Base-by-base conservation (phyloP, 2,888 invertebrate species). In the Apomyelois bistriatella region DNA sequence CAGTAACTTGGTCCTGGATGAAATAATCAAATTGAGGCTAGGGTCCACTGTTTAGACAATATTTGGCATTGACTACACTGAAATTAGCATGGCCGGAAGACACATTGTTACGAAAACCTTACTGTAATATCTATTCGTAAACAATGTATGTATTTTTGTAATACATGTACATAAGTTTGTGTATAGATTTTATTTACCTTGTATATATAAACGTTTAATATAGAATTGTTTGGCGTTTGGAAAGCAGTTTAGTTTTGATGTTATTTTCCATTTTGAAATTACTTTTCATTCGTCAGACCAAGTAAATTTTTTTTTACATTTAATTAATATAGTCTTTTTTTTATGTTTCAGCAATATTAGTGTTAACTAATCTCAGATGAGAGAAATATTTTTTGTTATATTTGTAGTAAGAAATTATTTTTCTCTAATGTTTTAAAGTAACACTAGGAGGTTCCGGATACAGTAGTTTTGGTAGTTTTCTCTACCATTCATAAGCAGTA, bases 161-260 rank as follows among this genome's bases (percentile, higher is more conserved):
- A 53, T 35, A 55, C 42, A 66, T 84, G 67, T 87, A 87, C 86
- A 85, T 79, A 72, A 43, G 68, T 87, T 86, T 86, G 85, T 85
- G 74, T 84, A 85, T 75, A 57, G 55, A 65, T 59, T 64, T 22
- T 22, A 22, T 22, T 22, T 76, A 49, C 49, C 38, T 12, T 51
- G 41, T 50, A 41, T 49, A 76, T 22, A 22, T 22, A 61, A 62
- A 69, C 72, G 62, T 35, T 63, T 48, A 48, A 48, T 48, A 48
- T 6, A 12, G 16, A 7, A 40, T 30, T 50, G 49, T 50, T 50
- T 50, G 49, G 15, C 40, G 49, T 50, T 40, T 50, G 40, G 40
- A 38, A 50, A 38, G 38, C 16, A 40, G n/a, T 50, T 50, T 50
- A 40, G 30, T 50, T 50, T 50, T 40, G 49, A 50, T 40, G 43